Base-by-base conservation (phyloP, 2,888 invertebrate species). In the Omphaloscelis lunosa region DNA sequence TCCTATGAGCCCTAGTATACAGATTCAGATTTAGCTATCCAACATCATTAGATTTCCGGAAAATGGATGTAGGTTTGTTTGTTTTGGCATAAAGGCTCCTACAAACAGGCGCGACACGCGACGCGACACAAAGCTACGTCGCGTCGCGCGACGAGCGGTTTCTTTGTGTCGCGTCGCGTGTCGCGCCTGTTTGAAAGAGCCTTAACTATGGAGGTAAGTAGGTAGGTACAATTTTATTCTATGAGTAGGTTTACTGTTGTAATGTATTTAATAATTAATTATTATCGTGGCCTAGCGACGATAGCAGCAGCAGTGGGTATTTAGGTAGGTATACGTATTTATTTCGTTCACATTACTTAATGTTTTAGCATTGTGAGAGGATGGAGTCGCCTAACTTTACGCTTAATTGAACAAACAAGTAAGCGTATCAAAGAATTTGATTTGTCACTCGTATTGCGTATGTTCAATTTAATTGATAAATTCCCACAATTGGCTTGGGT, bases 381-480 rank as follows among this genome's bases (percentile, higher is more conserved):
- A 20, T 27, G 17, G 59, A 61, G 69, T 51, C 27, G 59, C 63
- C 48, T 45, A 68, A 69, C 69, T 61, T n/a, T 61, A 71, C 66
- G 48, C 29, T 61, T 61, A 70, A 76, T 67, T 67, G 58, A 82
- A 70, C n/a, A 27, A 75, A 70, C 80, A 71, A 76, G 70, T 53
- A 48, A 29, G 62, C 83, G 62, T 63, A 51, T 23, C 70, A 59
- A 67, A 65, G 39, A 39, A 73, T 74, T 83, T 63, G 53, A 74
- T 70, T 71, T 51, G 53, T 70, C 39, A 27, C 15, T 62, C 45
- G 41, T 53, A 56, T 74, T 34, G 59, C 29, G n/a, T 70, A 70
- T 80, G 79, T 82, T 82, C 58, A 73, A 63, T 56, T 74, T 73
- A 82, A 78, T 73, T 83, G 53, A 67, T 59, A 66, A 58, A 58